phyloP scores from a whole-genome alignment of 2,888 invertebrate genomes.

The Flexamia atlantica region DNA sequence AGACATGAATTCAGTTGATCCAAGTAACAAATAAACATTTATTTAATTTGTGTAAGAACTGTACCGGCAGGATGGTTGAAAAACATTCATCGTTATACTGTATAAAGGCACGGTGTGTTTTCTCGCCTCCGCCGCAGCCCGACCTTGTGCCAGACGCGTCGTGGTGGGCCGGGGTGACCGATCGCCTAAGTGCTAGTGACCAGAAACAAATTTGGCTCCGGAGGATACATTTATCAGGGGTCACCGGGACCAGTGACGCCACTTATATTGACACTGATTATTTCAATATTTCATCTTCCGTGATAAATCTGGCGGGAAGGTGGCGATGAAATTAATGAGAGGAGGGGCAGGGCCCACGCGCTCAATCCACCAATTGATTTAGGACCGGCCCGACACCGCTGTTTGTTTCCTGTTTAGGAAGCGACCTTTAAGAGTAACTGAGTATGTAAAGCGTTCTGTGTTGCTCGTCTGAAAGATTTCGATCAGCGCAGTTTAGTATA shows the following conservation, averaged over 20 bases:
- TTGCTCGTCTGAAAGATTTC: too few relatives aligned
- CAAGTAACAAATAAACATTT: too few relatives aligned
- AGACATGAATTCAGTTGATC: too few relatives aligned
- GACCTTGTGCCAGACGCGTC: background rate
- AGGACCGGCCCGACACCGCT: conserved; percentile 9
- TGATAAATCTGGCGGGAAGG: conserved; percentile 32
- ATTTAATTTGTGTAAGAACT: too few relatives aligned
- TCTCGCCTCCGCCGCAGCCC: background rate
- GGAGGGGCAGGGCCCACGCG: conserved; percentile 14
- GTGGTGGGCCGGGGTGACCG: conserved; percentile 10
- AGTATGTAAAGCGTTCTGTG: too few relatives aligned
- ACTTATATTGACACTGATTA: conserved; percentile 54
- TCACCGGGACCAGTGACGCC: conserved; percentile 7
- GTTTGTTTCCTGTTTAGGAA: background rate
- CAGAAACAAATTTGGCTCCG: conserved; percentile 23
- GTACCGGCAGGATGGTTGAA: too few relatives aligned
- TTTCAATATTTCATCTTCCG: conserved; percentile 48
- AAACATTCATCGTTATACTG: too few relatives aligned
- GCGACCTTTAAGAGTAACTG: background rate
- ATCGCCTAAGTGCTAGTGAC: conserved; percentile 6
- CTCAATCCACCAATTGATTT: conserved; percentile 39
- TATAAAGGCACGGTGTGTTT: too few relatives aligned
- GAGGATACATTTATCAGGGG: conserved; percentile 26
- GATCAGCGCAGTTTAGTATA: too few relatives aligned
- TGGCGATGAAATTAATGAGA: conserved; percentile 27